Evolutionary conservation across 2,113 vertebrate genomes (phyloP).

Genomic region (cat (Felis catus)): DNA sequence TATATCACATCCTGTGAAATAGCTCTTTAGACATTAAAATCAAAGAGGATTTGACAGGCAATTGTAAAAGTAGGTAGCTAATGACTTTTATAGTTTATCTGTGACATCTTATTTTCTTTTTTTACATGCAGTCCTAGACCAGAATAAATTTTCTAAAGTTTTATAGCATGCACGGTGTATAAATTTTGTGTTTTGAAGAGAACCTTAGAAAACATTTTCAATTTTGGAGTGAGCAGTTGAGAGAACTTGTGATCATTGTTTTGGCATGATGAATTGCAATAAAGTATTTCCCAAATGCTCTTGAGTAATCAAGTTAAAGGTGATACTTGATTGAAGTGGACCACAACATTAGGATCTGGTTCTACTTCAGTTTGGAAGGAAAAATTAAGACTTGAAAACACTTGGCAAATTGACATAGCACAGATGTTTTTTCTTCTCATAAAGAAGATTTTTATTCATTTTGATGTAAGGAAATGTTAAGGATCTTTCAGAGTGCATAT

Average conservation of each 20-base stretch:
- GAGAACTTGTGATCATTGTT: slow-evolving; percentile 24
- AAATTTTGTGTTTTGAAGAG: slow-evolving; percentile 42
- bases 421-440: neutral
- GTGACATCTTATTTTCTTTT: slow-evolving; percentile 14
- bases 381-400: slow-evolving; percentile 29
- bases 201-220: slow-evolving; percentile 47
- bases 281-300: slow-evolving; percentile 44
- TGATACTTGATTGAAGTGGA: slow-evolving; percentile 42
- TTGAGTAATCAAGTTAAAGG: slow-evolving; percentile 40
- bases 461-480: slow-evolving; percentile 2
- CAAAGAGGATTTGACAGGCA: neutral
- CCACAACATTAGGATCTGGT: slow-evolving; percentile 12
- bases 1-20: neutral
- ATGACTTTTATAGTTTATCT: slow-evolving; percentile 32
- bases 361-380: slow-evolving; percentile 4
- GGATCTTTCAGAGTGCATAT: neutral
- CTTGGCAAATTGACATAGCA: slow-evolving; percentile 27
- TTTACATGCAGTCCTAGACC: neutral
- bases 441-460: slow-evolving; percentile 36
- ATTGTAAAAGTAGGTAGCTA: slow-evolving; percentile 36
- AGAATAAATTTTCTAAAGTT: slow-evolving; percentile 44
- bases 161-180: neutral
- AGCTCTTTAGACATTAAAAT: slow-evolving; percentile 38
- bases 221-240: slow-evolving; percentile 11
- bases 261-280: slow-evolving; percentile 14